Base-by-base conservation (phyloP, 2,797 vertebrate species). In the Choloepus didactylus region DNA sequence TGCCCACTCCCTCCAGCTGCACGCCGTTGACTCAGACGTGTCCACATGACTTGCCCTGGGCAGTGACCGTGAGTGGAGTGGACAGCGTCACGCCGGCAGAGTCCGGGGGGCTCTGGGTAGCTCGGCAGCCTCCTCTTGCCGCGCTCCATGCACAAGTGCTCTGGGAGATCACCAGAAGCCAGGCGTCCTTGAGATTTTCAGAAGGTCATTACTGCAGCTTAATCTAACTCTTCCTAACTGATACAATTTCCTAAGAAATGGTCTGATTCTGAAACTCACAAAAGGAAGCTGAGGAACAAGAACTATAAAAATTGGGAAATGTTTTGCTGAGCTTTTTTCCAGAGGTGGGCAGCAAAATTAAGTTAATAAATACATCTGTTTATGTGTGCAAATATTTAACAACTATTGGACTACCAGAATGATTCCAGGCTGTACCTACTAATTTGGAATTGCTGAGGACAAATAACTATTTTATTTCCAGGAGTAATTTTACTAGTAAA, bases 171-270 rank as follows among this genome's bases (percentile, higher is more conserved):
- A 18, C 54, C 54, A 6, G 16, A 14, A 18, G 54, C 51, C 51
- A 15, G 16, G 51, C 16, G 16, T 41, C 62, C 0, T 3, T 2
- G 85, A 29, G 44, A 19, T 23, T 51, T 15, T 9, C 44, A 9
- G 54, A 21, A 25, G 5, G 5, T 9, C 8, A 51, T 27, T 15
- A 16, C 4, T 31, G 14, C 10, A 31, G 67, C 35, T 38, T 6
- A 3, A 0, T 0, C 14, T 35, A 49, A 4, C 27, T 35, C 9
- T 27, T 3, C 31, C 44, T 1, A 18, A 14, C 66, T 5, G 49
- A 69, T 62, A 2, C 1, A 54, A 18, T 3, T 49, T n/a, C 62
- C 75, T 27, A 15, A n/a, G 70, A 75, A 12, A 56, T 1, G n/a
- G 73, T 5, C 54, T 54, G 54, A 54, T 54, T 54, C 54, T 54